Conservation (phyloP, 2,113 vertebrate species). For the Chamaetylas fuelleborni region DNA sequence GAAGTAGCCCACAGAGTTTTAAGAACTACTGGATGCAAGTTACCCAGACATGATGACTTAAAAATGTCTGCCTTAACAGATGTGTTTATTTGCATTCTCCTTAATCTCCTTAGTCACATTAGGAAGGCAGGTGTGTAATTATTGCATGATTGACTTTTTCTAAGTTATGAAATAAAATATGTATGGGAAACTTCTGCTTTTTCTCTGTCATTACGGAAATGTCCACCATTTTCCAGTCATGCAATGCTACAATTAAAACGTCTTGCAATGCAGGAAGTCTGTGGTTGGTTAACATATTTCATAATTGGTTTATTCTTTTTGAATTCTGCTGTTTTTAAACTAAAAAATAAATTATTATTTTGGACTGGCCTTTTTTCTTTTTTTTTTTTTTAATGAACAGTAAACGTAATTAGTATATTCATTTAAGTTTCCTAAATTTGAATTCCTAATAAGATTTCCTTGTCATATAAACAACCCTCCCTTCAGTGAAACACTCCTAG, state of each 20-base stretch:
- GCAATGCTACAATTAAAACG: background rate
- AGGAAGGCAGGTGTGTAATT: background rate
- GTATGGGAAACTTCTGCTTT: background rate
- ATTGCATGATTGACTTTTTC: background rate
- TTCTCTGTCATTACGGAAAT: background rate
- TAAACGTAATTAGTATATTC: background rate
- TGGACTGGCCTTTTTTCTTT: rapidly evolving
- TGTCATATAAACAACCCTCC: background rate
- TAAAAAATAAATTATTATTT: background rate
- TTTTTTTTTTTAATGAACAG: background rate
- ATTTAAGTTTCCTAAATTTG: background rate
- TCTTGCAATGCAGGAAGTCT: background rate
- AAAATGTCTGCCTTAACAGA: background rate
- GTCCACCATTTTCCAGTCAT: background rate
- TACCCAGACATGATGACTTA: background rate
- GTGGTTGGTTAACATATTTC: background rate
- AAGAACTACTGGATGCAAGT: background rate
- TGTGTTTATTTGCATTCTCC: background rate
- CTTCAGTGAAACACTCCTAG: background rate
- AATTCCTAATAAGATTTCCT: background rate
- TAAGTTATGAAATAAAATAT: background rate
- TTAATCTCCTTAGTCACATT: background rate
- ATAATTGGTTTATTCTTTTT: background rate
- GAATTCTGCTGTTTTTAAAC: background rate
- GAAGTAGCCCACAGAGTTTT: background rate